phyloP scores from a whole-genome alignment of 2,888 invertebrate species.

The Scelioninae gen. 1 region DNA sequence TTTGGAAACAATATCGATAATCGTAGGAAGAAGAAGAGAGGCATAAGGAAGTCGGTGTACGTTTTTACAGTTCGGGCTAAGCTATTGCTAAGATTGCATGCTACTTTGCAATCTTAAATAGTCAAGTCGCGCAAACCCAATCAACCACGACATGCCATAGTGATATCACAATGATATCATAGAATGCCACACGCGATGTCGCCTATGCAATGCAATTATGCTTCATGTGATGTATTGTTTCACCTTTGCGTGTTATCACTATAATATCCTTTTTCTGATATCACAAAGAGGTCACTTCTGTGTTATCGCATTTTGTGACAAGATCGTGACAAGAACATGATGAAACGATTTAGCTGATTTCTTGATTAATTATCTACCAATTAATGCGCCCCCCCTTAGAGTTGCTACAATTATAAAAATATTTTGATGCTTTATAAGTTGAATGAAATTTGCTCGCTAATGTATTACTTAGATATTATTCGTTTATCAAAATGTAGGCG shows the following conservation, averaged over 20 bases:
- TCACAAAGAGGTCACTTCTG: conserved; percentile 58
- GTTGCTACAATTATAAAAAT: too few relatives aligned
- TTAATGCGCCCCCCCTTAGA: too few relatives aligned
- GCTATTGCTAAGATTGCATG: conserved; percentile 54
- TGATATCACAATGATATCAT: conserved; percentile 66
- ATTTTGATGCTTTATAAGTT: too few relatives aligned
- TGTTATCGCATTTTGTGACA: conserved; percentile 56
- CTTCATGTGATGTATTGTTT: conserved; percentile 63
- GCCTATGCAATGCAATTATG: conserved; percentile 61
- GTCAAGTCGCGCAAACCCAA: conserved; percentile 64
- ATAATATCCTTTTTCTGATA: conserved; percentile 62
- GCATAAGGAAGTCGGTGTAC: conserved; percentile 1
- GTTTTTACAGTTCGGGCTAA: conserved; percentile 32
- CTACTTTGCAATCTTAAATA: conserved; percentile 63
- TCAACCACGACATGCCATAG: conserved; percentile 62
- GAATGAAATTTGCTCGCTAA: too few relatives aligned
- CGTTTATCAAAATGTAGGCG: too few relatives aligned
- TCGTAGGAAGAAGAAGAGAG: background rate
- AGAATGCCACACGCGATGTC: conserved; percentile 66
- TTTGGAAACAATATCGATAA: too few relatives aligned
- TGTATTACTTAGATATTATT: too few relatives aligned
- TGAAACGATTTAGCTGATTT: conserved; percentile 29
- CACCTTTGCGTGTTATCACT: conserved; percentile 62
- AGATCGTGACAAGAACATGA: conserved; percentile 51
- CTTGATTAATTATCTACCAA: too few relatives aligned